A percentile compares a stretch with the other conserved stretches of the same genome.
These are phyloP conservation scores for Leptodactylus fuscus DNA, from an alignment of 2,113 vertebrate genomes.

Conservation along the genomic window DNA sequence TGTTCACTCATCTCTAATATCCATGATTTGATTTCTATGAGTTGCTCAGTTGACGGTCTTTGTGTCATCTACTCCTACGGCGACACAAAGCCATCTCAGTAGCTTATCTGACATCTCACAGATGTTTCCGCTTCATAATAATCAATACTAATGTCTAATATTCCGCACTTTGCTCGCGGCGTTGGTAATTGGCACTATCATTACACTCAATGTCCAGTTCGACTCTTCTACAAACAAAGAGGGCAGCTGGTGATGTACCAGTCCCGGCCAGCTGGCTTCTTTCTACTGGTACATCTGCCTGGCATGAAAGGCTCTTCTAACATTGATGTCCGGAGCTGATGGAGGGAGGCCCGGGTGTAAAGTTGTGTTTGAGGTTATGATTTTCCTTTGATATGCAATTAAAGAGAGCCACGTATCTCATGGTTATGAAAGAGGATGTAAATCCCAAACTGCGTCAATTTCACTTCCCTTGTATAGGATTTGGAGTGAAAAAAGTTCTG, in stretches of 20 bases:
- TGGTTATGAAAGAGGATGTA: neutral
- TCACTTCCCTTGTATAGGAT: neutral
- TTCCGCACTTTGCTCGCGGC: neutral
- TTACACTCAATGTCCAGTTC: neutral
- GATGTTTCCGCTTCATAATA: neutral
- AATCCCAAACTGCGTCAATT: neutral
- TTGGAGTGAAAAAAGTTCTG: neutral
- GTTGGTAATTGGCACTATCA: neutral
- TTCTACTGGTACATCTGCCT: neutral
- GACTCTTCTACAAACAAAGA: neutral
- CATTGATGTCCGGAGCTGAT: neutral
- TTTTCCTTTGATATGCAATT: neutral
- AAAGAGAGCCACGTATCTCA: neutral
- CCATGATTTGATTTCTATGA: too few relatives aligned
- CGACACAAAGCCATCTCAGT: neutral
- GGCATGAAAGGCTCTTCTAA: neutral
- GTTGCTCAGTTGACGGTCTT: neutral
- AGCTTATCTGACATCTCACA: neutral
- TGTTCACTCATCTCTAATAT: too few relatives aligned
- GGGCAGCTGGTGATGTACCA: neutral
- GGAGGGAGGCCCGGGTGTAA: neutral
- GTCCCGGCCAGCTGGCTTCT: neutral
- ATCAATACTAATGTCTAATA: neutral
- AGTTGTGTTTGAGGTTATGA: neutral
- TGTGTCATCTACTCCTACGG: neutral